A percentile compares a stretch with the other conserved stretches of the same genome.
Evolutionary conservation across 35 echinoderm and acorn worm genomes (phyloP).

Genomic region (Ophioderma brevispina): DNA sequence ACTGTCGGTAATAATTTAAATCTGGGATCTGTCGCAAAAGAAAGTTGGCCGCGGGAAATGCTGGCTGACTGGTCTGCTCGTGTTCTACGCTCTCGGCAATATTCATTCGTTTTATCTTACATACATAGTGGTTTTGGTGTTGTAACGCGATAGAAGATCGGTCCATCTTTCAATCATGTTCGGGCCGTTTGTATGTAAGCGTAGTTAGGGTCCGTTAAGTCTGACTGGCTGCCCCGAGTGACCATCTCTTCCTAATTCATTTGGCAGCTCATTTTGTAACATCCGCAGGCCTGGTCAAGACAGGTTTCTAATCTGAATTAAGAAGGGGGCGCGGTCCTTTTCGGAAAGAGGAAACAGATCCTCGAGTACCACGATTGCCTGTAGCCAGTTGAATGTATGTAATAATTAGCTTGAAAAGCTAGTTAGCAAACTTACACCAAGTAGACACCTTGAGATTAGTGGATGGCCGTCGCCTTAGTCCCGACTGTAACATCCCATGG

Average conservation of each 20-base stretch:
- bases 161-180: constrained; percentile 9
- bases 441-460: neutral
- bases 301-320: neutral
- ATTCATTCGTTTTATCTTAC: constrained; percentile 11
- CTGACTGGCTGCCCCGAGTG: neutral
- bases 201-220: neutral
- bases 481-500: neutral
- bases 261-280: neutral
- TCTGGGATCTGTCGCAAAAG: neutral
- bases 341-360: neutral
- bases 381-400: neutral
- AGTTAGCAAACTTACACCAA: neutral
- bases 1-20: neutral
- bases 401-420: constrained; percentile 11
- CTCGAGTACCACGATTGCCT: neutral
- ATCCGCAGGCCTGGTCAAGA: neutral
- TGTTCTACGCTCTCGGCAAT: neutral
- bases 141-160: neutral
- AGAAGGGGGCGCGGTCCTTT: constrained; percentile 6
- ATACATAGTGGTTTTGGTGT: neutral
- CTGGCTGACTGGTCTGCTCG: neutral
- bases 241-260: neutral
- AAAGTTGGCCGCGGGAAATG: neutral
- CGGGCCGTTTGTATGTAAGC: neutral
- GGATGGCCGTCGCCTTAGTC: neutral